Base-by-base conservation (phyloP, 2,113 vertebrate genomes). In the Patagioenas fasciata region DNA sequence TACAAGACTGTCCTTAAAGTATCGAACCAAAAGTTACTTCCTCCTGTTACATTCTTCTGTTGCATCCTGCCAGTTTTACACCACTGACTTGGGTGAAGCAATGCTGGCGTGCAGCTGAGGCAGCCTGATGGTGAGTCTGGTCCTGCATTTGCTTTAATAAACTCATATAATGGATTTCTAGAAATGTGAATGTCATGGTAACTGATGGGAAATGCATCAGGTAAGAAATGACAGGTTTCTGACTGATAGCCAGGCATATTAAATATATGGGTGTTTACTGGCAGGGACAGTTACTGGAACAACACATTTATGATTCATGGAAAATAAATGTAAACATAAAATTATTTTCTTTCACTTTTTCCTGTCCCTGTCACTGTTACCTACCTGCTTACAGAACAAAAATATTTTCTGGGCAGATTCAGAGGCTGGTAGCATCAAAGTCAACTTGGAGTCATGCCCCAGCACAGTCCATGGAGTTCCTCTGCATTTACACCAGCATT, bases 141-240 rank as follows among this genome's bases (percentile, higher is more conserved):
- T 50, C 51, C 51, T 54, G 60, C 5, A 6, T 93, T 88, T 86
- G 26, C 90, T 92, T 86, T 78, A 71, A 34, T 19, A 81, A 91
- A 69, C 24, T 53, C 53, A 88, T 48, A 80, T 65, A 80, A 84
- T 82, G 70, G 73, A 44, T 95, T 96, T 95, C 57, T 87, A 69
- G 61, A 75, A 60, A 50, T 3, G 2, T 77, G 34, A 91, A 74
- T 79, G 65, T 93, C 80, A 75, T 57, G 85, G 89, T 91, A 81
- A 95, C 86, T 95, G 84, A 79, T n/a, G 54, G 72, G 84, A 92
- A 93, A 91, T 60, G 34, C 31, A 71, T 65, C 86, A 95, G 65
- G 57, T 87, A 89, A 93, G 85, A 93, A 96, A 86, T 92, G 80
- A 72, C 65, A 89, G 65, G 65, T 87, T 88, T 78, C 79, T 95